These are phyloP conservation scores for Diadema setosum DNA, from an alignment of 35 echinoderm and acorn worm genomes.

Conservation along the genomic window DNA sequence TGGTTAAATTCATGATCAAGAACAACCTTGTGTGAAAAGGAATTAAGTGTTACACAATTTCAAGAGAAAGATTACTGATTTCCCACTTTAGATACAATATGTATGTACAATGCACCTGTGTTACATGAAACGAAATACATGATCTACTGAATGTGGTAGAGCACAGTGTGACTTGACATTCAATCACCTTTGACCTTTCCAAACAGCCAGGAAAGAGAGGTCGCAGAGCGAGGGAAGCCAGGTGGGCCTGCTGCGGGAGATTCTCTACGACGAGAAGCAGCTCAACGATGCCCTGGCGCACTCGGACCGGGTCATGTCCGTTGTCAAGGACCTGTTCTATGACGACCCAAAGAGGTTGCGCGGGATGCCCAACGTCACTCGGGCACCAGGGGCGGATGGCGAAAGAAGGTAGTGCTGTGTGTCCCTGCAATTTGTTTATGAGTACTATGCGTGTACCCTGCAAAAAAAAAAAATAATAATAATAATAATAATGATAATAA, in stretches of 20 bases:
- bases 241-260: conserved; percentile 64
- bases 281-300: conserved; percentile 69
- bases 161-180: background rate
- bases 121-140: background rate
- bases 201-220: conserved; percentile 21
- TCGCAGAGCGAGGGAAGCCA: background rate
- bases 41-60: background rate
- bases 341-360: conserved; percentile 63
- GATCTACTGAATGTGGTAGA: background rate
- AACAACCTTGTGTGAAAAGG: background rate
- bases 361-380: conserved; percentile 56
- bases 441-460: background rate
- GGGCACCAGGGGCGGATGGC: conserved; percentile 42
- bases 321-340: conserved; percentile 80
- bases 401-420: conserved; percentile 34
- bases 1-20: background rate
- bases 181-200: background rate
- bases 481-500: too few species aligned
- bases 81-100: background rate
- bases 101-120: too few species aligned
- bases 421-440: background rate
- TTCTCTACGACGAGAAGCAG: conserved; percentile 76
- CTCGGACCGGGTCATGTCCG: conserved; percentile 73
- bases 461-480: too few species aligned
- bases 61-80: background rate